Base-by-base conservation (phyloP, 2,797 vertebrate species). In the Neosilurus mollespiculum region DNA sequence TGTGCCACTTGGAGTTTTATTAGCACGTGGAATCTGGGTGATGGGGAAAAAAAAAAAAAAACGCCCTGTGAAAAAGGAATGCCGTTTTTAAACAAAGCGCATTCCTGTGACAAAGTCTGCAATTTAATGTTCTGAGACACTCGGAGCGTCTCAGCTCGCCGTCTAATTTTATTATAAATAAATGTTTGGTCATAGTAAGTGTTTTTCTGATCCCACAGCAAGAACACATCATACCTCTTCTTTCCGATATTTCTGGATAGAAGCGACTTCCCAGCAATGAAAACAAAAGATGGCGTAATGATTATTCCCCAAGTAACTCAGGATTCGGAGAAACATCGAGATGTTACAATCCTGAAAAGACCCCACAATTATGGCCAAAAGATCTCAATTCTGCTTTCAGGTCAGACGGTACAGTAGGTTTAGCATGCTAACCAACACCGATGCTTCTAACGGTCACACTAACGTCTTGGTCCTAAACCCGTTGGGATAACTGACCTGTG, bases 171-270 rank as follows among this genome's bases (percentile, higher is more conserved):
- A 89, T 62, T 11, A 79, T 30, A 30, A 30, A 30, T 30, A 70
- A 71, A 83, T 92, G 92, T 94, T 94, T 93, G 92, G 90, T 87
- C 91, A 92, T 91, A 87, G 91, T 81, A 3, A 34, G 54, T 91
- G 94, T 94, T 93, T 90, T 86, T 92, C 88, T 66, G 83, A 88
- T 89, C 90, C 91, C 78, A 20, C 59, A 1, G 51, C n/a, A 0
- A 73, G 71, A 22, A 34, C 54, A 58, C 26, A 0, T 5, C 16
- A 3, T 56, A 24, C 9, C n/a, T 73, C 49, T 20, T n/a, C 30
- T 43, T 4, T 62, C 22, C 0, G 22, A 51, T 49, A 51, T 78
- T 20, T 43, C 58, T 24, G 59, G 34, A 62, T 62, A 62, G 37
- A 26, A 24, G 22, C 54, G 26, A 62, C 61, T 81, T 84, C 81